Percentiles rank a stretch among this genome's conserved stretches.
Evolutionary conservation across 2,113 vertebrate species (phyloP).

Genomic region (Pycnonotus jocosus): DNA sequence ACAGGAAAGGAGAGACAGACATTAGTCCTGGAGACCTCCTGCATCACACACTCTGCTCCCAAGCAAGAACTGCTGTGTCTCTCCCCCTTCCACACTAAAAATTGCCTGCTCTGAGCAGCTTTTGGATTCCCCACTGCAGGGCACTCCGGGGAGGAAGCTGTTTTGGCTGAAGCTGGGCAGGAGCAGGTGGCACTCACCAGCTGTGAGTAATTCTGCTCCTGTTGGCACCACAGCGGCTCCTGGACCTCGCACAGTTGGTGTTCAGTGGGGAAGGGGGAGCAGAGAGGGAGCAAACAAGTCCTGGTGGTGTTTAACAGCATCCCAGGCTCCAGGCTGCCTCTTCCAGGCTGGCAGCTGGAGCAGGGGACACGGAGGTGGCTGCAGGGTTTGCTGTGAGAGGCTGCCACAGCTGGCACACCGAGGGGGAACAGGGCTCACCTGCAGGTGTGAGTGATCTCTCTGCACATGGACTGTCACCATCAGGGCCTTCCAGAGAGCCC

Average conservation of each 20-base stretch:
- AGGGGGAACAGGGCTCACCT: not conserved
- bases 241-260: constrained; percentile 26
- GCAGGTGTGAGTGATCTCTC: not conserved
- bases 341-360: constrained; percentile 14
- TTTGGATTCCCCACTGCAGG: constrained; percentile 43
- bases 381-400: not conserved
- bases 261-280: not conserved
- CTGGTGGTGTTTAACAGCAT: not conserved
- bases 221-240: constrained; percentile 17
- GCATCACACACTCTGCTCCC: not conserved
- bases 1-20: not conserved
- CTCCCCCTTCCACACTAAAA: not conserved
- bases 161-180: constrained; percentile 54
- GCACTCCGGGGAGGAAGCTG: constrained; percentile 46
- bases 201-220: constrained; percentile 64
- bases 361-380: not conserved
- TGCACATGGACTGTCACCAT: not conserved
- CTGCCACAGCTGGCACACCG: constrained; percentile 6
- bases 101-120: not conserved
- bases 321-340: not conserved
- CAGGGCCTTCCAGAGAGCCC: not conserved
- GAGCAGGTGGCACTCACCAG: constrained; percentile 69
- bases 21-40: not conserved
- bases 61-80: not conserved
- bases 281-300: constrained; percentile 1